Evolutionary conservation across 2,888 invertebrate genomes (phyloP).

Genomic region (Lepidonotus clava): DNA sequence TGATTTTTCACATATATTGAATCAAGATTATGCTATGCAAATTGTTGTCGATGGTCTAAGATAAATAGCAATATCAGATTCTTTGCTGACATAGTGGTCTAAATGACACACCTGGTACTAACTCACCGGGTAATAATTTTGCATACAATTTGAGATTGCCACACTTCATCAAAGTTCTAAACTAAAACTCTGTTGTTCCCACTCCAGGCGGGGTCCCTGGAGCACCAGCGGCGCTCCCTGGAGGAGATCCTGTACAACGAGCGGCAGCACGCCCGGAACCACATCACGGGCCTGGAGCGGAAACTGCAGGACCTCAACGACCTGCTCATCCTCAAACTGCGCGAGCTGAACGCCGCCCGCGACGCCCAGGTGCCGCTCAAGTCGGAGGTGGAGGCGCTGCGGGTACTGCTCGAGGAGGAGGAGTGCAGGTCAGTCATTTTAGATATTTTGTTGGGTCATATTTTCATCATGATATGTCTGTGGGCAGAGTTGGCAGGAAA

Average conservation of each 20-base stretch:
- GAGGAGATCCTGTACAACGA: constrained; percentile 68
- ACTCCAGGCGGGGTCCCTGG: constrained; percentile 69
- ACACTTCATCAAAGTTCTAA: background rate
- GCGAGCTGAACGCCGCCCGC: constrained; percentile 71
- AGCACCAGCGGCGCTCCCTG: constrained; percentile 71
- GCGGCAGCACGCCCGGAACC: constrained; percentile 57
- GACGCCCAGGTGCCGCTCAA: constrained; percentile 75
- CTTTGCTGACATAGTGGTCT: no score
- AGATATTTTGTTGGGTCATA: background rate
- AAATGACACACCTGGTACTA: no score
- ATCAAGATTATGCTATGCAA: no score
- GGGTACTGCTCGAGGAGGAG: constrained; percentile 76
- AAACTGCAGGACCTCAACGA: constrained; percentile 77
- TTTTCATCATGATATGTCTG: background rate
- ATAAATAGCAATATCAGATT: no score
- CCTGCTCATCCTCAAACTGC: constrained; percentile 75
- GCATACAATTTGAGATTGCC: no score
- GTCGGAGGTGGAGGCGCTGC: constrained; percentile 77
- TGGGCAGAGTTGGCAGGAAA: background rate
- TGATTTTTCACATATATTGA: no score
- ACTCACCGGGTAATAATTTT: no score
- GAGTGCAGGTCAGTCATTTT: constrained; percentile 71
- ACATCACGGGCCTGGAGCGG: constrained; percentile 70
- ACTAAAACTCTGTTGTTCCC: background rate
- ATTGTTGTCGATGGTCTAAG: no score